A percentile compares a stretch with the other conserved stretches of the same genome.
phyloP scores from a whole-genome alignment of 2,113 vertebrate species.

The Callipepla californica region DNA sequence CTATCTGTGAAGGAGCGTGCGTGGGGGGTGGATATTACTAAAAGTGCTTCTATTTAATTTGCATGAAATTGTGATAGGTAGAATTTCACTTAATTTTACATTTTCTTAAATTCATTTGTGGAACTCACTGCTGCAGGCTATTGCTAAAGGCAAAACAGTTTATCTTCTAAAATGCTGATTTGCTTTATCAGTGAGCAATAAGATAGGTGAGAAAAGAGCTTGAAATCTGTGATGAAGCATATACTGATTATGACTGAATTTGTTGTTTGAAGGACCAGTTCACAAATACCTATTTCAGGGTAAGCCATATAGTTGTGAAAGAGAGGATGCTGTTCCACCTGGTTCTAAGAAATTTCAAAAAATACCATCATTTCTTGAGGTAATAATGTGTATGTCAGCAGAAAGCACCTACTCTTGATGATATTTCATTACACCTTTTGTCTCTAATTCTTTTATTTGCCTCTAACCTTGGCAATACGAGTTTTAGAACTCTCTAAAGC shows the following conservation, averaged over 20 bases:
- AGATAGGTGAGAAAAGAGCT: neutral
- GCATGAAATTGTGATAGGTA: neutral
- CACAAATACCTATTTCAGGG: neutral
- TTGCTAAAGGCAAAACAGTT: neutral
- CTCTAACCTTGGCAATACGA: neutral
- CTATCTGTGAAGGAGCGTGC: neutral
- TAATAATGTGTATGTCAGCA: neutral
- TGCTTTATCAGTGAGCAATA: neutral
- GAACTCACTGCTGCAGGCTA: neutral
- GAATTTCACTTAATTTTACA: too few relatives aligned
- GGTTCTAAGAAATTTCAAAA: neutral
- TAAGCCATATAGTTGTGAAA: neutral
- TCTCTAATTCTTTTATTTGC: neutral
- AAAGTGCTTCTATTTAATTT: neutral
- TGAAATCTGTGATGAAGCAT: neutral
- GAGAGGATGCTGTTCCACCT: neutral
- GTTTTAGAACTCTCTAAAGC: neutral
- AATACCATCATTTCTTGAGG: neutral
- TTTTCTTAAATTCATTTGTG: neutral
- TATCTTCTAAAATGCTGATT: neutral
- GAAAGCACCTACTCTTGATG: neutral
- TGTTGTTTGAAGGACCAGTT: neutral
- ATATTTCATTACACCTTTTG: neutral
- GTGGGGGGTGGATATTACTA: neutral
- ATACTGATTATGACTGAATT: neutral